phyloP scores from a whole-genome alignment of 1,140 invertebrate species.

The Drosophila santomea region DNA sequence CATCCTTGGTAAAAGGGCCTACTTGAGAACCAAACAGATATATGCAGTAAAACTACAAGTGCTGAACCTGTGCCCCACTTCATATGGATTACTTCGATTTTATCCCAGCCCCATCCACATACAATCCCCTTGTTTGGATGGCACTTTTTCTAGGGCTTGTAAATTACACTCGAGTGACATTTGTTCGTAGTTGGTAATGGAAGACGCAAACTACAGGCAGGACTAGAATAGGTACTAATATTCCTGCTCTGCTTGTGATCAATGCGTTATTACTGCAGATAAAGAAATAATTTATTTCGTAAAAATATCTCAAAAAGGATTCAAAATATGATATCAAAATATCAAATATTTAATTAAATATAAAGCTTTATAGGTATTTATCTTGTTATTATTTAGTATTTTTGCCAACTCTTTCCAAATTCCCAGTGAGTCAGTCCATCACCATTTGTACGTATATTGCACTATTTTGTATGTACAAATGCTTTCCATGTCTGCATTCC shows the following conservation, averaged over 20 bases:
- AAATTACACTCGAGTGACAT: slow-evolving; percentile 68
- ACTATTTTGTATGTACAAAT: neutral
- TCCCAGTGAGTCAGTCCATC: too few species aligned
- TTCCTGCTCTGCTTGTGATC: neutral
- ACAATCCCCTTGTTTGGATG: slow-evolving; percentile 15
- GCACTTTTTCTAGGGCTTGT: slow-evolving; percentile 59
- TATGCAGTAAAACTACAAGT: neutral
- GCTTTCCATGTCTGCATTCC: slow-evolving; percentile 8
- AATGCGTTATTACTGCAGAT: neutral
- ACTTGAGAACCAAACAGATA: slow-evolving; percentile 11
- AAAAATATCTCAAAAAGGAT: too few species aligned
- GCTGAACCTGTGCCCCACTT: slow-evolving; percentile 19
- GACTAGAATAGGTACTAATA: slow-evolving; percentile 1
- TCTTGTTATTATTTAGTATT: neutral
- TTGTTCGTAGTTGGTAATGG: slow-evolving; percentile 52
- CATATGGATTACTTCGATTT: slow-evolving; percentile 24
- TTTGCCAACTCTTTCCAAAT: neutral
- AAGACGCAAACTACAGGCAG: slow-evolving; percentile 8
- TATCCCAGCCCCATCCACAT: neutral
- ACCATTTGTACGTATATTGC: neutral
- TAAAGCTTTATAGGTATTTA: neutral
- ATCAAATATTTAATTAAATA: neutral
- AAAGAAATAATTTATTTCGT: neutral
- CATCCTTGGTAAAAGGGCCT: neutral
- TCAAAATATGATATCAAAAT: too few species aligned